These are phyloP conservation scores for Apis mellifera DNA, from an alignment of 1,140 invertebrate species.

Conservation along the genomic window Amel_HAv3.1 CM009937.2:3204501-3205000, in stretches of 20 bases:
- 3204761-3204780: conserved; percentile 25
- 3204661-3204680: conserved; percentile 20
- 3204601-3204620: conserved; percentile 33
- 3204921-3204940: conserved; percentile 3
- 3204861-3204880: too few species aligned
- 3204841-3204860: conserved; percentile 19
- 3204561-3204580: conserved; percentile 25
- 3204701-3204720: conserved; percentile 56
- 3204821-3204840: conserved; percentile 30
- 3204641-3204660: conserved; percentile 41
- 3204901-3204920: too few species aligned
- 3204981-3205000: conserved; percentile 8
- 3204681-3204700: background rate
- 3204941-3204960: conserved; percentile 46
- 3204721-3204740: conserved; percentile 81
- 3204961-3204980: conserved; percentile 19
- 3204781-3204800: conserved; percentile 41
- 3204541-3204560: background rate
- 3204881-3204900: too few species aligned
- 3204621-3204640: conserved; percentile 43
- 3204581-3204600: conserved; percentile 21
- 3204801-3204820: conserved; percentile 41
- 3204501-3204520: too few species aligned
- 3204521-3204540: too few species aligned
- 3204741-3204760: conserved; percentile 72